Base-by-base conservation (phyloP, 2,888 invertebrate genomes). In the Iphiclides podalirius region DNA sequence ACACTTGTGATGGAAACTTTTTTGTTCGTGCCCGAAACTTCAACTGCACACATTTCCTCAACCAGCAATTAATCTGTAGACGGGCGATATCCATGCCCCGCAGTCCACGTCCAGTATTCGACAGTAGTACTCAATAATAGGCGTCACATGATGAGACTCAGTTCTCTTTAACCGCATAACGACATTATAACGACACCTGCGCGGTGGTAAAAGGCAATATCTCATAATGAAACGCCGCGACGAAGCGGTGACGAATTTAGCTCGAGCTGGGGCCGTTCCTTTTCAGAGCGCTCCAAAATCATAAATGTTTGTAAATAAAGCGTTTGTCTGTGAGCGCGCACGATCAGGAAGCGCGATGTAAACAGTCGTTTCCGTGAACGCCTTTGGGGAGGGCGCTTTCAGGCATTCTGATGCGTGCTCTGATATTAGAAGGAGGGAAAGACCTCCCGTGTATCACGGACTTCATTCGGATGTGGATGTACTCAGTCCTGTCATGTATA, bases 331-430 rank as follows among this genome's bases (percentile, higher is more conserved):
- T 40, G 31, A 1, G 15, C 35, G n/a, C 20, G 12, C n/a, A 28
- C 16, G 41, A 42, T 23, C 49, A 43, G 50, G 50, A 50, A 58
- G 40, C 47, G 52, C 49, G 53, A 60, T 54, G 66, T 76, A 79
- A 79, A 80, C 79, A 79, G 57, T 52, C 52, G 57, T 65, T 75
- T 72, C 72, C 64, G 69, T 75, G 68, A 70, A 77, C 72, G 68
- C 70, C n/a, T 1, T 3, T 4, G 34, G 17, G 33, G n/a, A 35
- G n/a, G n/a, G 34, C 31, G 11, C 31, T 34, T 48, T 43, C 48
- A 42, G 47, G n/a, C n/a, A n/a, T n/a, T 20, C 6, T 20, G 20
- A 20, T 20, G 20, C 20, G 20, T n/a, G n/a, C n/a, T n/a, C n/a
- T n/a, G n/a, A n/a, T n/a, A n/a, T n/a, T n/a, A n/a, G n/a, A n/a